phyloP scores from a whole-genome alignment of 2,797 vertebrate species.

The Falco biarmicus region DNA sequence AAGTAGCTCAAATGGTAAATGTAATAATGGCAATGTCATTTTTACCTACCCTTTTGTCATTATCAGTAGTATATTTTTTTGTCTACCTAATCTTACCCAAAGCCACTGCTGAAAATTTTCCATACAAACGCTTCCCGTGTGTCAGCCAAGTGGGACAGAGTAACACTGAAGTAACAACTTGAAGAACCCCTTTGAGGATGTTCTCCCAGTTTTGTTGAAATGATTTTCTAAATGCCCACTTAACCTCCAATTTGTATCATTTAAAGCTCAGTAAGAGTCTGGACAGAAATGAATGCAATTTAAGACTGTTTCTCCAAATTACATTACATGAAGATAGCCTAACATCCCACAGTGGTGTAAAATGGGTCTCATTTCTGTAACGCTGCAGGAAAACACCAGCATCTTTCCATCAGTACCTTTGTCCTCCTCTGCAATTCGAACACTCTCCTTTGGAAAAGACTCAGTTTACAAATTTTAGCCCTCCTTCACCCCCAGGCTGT shows the following conservation, averaged over 20 bases:
- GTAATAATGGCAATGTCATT: background rate
- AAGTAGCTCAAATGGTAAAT: background rate
- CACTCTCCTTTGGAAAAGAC: background rate
- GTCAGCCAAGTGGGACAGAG: background rate
- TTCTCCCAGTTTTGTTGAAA: background rate
- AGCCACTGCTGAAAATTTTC: background rate
- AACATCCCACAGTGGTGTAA: background rate
- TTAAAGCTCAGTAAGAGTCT: background rate
- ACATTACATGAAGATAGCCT: background rate
- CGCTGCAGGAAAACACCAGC: background rate
- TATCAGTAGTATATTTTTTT: background rate
- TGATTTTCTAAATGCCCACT: background rate
- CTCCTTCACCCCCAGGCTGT: background rate
- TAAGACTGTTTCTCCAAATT: background rate
- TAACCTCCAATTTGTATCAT: background rate
- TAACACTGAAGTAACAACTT: background rate
- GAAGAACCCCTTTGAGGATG: background rate
- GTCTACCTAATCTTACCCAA: background rate
- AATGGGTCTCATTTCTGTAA: background rate
- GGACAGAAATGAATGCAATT: background rate
- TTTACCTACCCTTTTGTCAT: background rate
- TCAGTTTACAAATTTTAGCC: background rate
- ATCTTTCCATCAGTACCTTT: background rate
- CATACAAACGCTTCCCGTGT: background rate
- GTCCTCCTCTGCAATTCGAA: background rate